Conservation (phyloP, 2,113 vertebrate species). For the Malurus alboscapulatus region DNA sequence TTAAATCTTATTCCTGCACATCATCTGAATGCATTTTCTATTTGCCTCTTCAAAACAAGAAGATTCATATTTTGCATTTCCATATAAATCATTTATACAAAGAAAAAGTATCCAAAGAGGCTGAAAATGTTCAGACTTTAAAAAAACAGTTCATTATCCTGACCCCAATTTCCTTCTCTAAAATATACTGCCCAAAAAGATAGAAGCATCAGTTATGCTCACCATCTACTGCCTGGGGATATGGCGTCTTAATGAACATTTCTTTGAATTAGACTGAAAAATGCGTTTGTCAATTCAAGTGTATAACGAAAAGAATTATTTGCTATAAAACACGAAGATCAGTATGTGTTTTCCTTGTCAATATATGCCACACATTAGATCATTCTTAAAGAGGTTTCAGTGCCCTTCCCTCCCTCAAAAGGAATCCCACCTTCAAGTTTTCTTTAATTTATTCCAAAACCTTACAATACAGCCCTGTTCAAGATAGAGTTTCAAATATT, state of each 20-base stretch:
- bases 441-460: constrained; percentile 22
- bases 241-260: constrained; percentile 75
- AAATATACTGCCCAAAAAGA: constrained; percentile 73
- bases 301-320: constrained; percentile 1
- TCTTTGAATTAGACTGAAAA: constrained; percentile 80
- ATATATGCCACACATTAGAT: neutral
- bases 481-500: neutral
- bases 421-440: neutral
- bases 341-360: constrained; percentile 33
- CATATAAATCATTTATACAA: neutral
- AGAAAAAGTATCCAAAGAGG: constrained; percentile 29
- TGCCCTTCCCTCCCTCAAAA: neutral
- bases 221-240: constrained; percentile 76
- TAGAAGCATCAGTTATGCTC: constrained; percentile 76
- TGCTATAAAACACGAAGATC: constrained; percentile 11
- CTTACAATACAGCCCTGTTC: neutral
- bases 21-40: constrained; percentile 29
- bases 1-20: neutral
- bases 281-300: constrained; percentile 75
- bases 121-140: constrained; percentile 64
- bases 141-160: constrained; percentile 71
- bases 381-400: neutral
- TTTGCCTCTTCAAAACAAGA: neutral
- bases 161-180: constrained; percentile 61
- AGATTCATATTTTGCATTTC: neutral